These are phyloP conservation scores for Sander lucioperca DNA, from an alignment of 2,113 vertebrate species.

Conservation along the genomic window DNA sequence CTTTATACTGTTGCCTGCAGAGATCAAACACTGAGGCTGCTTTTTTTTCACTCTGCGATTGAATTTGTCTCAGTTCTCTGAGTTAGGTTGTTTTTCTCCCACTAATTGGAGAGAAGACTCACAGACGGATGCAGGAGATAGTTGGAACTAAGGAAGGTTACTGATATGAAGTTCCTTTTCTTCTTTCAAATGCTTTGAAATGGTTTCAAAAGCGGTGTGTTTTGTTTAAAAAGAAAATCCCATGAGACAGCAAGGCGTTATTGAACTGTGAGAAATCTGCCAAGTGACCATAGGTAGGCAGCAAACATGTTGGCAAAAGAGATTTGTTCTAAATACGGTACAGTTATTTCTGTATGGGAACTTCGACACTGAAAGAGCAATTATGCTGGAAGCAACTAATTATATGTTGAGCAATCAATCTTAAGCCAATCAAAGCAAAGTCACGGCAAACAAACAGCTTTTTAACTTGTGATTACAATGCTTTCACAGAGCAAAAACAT, in stretches of 20 bases:
- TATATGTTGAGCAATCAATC: constrained; percentile 67
- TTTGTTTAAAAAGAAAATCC: constrained; percentile 53
- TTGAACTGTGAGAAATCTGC: constrained; percentile 58
- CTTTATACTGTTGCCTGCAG: constrained; percentile 53
- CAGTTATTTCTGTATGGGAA: constrained; percentile 75
- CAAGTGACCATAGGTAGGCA: constrained; percentile 64
- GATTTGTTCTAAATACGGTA: constrained; percentile 55
- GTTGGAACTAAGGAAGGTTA: constrained; percentile 65
- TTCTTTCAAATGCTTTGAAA: constrained; percentile 66
- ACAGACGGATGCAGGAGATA: constrained; percentile 55
- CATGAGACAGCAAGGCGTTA: constrained; percentile 37
- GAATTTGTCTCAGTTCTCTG: constrained; percentile 72
- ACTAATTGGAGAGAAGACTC: constrained; percentile 81
- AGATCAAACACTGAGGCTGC: constrained; percentile 66
- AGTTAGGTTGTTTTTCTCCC: constrained; percentile 75
- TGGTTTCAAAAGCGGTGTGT: constrained; percentile 53
- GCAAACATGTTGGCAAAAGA: constrained; percentile 44
- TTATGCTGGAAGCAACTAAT: constrained; percentile 65
- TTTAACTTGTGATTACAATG: constrained; percentile 20
- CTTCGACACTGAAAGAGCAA: constrained; percentile 50
- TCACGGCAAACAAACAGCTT: constrained; percentile 31
- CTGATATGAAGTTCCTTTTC: constrained; percentile 56
- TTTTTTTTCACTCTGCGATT: constrained; percentile 41
- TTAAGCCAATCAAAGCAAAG: constrained; percentile 58
- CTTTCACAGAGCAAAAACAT: constrained; percentile 18